Base-by-base conservation (phyloP, 2,888 invertebrate genomes). In the Synanthedon vespiformis region DNA sequence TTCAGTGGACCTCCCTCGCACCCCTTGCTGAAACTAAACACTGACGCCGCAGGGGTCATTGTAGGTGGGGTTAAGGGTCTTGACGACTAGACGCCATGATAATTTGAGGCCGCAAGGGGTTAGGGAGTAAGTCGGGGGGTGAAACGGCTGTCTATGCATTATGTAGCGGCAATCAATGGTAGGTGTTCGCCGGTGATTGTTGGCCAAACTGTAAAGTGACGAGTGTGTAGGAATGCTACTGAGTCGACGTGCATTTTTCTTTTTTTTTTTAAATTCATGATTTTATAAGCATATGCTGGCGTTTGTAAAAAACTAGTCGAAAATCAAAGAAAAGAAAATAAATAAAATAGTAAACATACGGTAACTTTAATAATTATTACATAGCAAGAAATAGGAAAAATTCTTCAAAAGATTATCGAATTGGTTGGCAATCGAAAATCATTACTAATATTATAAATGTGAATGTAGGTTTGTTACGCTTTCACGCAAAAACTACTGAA, bases 141-240 rank as follows among this genome's bases (percentile, higher is more conserved):
- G 55, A 56, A 61, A 58, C 65, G 58, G 64, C 56, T 66, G 73
- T 71, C 72, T 72, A 80, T 86, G 81, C 80, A 86, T 86, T 80
- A 85, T 85, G 79, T 80, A 84, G 80, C 70, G 74, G 75, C 81
- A 85, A 84, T 86, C 85, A 83, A 80, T 77, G 79, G 74, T 69
- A 78, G 80, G 80, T 83, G 81, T 80, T 64, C 65, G 67, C 60
- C 60, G 75, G 72, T 77, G 75, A 81, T 79, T 80, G 83, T 73
- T 67, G 55, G 63, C 61, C 58, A 59, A 58, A 61, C 59, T 66
- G 65, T 34, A 34, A n/a, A 68, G 63, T 68, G 70, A 70, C 69
- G 68, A 61, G 57, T 60, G 34, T 55, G 56, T 47, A 47, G 52
- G 1, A 13, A 49, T 54, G 50, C 18, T 18, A 22, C 11, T 18